Conservation (phyloP, 1,140 invertebrate species). For the Zaprionus lachaisei region DNA sequence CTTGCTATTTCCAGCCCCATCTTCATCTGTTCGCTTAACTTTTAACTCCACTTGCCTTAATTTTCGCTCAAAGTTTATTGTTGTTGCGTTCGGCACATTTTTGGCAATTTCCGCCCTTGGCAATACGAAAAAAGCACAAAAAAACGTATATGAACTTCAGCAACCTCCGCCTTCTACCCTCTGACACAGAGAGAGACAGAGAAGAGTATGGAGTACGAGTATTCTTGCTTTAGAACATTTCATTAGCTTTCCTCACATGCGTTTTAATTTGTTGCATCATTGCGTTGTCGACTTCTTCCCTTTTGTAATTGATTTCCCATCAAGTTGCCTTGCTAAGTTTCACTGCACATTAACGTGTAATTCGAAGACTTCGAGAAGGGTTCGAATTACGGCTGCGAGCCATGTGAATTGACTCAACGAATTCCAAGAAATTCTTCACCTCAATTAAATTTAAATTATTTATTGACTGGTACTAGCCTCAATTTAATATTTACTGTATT, state of each 20-base stretch:
- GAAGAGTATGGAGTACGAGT: constrained; percentile 8
- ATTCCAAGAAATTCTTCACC: background rate
- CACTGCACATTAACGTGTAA: constrained; percentile 69
- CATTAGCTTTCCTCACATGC: constrained; percentile 65
- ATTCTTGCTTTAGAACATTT: constrained; percentile 61
- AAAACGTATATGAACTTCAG: constrained; percentile 28
- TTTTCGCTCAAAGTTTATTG: constrained; percentile 68
- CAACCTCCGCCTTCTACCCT: background rate
- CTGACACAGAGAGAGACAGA: background rate
- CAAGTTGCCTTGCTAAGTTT: constrained; percentile 61
- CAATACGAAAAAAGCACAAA: constrained; percentile 20
- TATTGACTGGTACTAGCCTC: background rate
- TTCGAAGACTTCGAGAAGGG: constrained; percentile 49
- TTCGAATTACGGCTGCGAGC: background rate
- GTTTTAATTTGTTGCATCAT: constrained; percentile 79
- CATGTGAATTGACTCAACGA: background rate
- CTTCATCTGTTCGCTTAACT: constrained; percentile 80
- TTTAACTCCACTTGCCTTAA: constrained; percentile 81
- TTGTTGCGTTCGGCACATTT: constrained; percentile 63
- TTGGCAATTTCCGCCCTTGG: constrained; percentile 70
- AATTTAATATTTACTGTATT: background rate
- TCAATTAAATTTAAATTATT: constrained; percentile 2
- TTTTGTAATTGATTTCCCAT: constrained; percentile 67
- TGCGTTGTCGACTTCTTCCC: constrained; percentile 59
- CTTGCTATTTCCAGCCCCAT: constrained; percentile 48